Evolutionary conservation across 2,113 vertebrate species (phyloP).

Genomic region (Hippolais icterina): DNA sequence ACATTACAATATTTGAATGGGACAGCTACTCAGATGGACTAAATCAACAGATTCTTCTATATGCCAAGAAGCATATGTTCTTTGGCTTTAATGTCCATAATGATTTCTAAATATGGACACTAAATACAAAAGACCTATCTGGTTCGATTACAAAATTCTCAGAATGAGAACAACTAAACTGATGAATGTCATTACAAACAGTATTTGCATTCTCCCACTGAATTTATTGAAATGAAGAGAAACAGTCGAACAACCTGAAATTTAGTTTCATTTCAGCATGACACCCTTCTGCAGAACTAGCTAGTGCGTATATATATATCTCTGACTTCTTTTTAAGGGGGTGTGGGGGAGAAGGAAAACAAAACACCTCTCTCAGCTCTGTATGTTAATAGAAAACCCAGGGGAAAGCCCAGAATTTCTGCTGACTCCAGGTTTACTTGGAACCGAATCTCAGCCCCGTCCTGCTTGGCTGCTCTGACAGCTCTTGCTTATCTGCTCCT

Average conservation of each 20-base stretch:
- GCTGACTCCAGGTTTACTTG: not conserved
- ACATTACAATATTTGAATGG: not conserved
- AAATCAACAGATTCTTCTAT: not conserved
- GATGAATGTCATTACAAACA: not conserved
- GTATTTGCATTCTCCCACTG: not conserved
- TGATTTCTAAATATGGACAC: not conserved
- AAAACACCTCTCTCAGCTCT: not conserved
- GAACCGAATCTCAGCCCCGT: not conserved
- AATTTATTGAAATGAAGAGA: not conserved
- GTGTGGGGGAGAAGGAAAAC: too few species aligned
- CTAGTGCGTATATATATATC: not conserved
- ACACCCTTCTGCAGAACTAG: not conserved
- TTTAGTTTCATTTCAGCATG: not conserved
- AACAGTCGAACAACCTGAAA: not conserved
- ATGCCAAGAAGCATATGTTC: not conserved
- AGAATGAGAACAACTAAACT: not conserved
- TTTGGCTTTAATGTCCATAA: not conserved
- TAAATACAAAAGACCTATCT: not conserved
- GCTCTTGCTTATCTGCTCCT: not conserved
- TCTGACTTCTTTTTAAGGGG: not conserved
- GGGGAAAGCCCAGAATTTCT: not conserved
- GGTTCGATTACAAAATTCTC: not conserved
- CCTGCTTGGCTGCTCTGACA: not conserved
- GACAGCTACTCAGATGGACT: not conserved
- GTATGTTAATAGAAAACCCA: not conserved